Evolutionary conservation across 2,797 vertebrate species (phyloP).

Genomic region (Alcedo quadribrachys): DNA sequence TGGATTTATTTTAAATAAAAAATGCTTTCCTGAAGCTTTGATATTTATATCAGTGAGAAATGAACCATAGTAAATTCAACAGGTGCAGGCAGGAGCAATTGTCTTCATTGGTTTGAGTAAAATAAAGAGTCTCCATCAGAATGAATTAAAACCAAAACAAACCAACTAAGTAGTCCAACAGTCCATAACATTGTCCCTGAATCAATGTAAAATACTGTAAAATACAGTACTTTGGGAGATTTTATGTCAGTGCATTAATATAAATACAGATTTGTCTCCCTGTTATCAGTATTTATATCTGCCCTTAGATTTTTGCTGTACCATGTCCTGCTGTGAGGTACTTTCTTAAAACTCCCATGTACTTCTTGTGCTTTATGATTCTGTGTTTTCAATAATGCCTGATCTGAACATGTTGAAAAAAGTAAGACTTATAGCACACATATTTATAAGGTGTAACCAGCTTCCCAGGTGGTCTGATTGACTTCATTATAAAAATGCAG

Average conservation of each 20-base stretch:
- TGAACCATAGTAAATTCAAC: slow-evolving; percentile 17
- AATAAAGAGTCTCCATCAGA: neutral
- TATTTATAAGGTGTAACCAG: neutral
- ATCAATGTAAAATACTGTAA: neutral
- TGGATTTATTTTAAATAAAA: slow-evolving; percentile 35
- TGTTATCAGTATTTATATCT: neutral
- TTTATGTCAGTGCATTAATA: neutral
- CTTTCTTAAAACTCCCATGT: neutral
- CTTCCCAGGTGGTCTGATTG: neutral
- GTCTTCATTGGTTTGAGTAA: neutral
- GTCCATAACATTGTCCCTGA: neutral
- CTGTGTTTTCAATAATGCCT: neutral
- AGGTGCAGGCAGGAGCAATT: slow-evolving; percentile 11
- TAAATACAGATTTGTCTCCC: neutral
- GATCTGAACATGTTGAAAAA: neutral
- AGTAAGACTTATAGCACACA: neutral
- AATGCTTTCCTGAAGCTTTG: neutral
- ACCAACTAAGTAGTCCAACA: neutral
- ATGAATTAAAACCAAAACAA: neutral
- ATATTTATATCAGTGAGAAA: slow-evolving; percentile 37
- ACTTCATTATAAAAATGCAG: neutral
- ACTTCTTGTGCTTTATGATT: neutral
- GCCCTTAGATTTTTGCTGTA: neutral
- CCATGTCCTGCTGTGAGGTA: neutral
- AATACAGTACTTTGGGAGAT: neutral